These are phyloP conservation scores for Parauchenoglanis punctatus DNA, from an alignment of 2,797 vertebrate species.

Conservation along the genomic window DNA sequence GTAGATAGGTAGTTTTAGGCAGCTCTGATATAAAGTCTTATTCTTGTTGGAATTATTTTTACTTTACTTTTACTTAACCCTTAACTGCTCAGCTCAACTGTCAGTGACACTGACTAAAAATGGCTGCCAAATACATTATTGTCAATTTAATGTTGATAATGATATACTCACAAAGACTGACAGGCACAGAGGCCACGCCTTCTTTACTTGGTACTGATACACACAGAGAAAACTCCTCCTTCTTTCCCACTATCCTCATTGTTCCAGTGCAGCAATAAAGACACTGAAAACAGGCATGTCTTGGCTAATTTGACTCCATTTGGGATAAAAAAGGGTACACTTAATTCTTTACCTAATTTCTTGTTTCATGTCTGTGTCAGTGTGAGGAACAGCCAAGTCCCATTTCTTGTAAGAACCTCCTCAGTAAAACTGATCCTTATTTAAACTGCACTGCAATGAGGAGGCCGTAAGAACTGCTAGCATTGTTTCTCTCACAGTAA, in stretches of 20 bases:
- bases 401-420: not conserved
- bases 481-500: constrained; percentile 48
- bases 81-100: not conserved
- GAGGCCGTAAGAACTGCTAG: not conserved
- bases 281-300: not conserved
- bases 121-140: not conserved
- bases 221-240: not conserved
- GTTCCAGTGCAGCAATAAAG: not conserved
- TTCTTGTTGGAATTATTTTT: not conserved
- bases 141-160: not conserved
- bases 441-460: not conserved
- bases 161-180: not conserved
- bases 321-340: not conserved
- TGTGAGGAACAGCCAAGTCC: not conserved
- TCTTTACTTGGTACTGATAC: not conserved
- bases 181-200: not conserved
- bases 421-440: not conserved
- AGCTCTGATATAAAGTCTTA: not conserved
- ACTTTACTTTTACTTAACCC: not conserved
- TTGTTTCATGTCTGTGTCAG: not conserved
- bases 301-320: not conserved
- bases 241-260: not conserved
- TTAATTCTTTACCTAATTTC: not conserved
- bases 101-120: not conserved
- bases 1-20: not conserved